These are phyloP conservation scores for Indicator maculatus DNA, from an alignment of 2,113 vertebrate species.

Conservation along the genomic window DNA sequence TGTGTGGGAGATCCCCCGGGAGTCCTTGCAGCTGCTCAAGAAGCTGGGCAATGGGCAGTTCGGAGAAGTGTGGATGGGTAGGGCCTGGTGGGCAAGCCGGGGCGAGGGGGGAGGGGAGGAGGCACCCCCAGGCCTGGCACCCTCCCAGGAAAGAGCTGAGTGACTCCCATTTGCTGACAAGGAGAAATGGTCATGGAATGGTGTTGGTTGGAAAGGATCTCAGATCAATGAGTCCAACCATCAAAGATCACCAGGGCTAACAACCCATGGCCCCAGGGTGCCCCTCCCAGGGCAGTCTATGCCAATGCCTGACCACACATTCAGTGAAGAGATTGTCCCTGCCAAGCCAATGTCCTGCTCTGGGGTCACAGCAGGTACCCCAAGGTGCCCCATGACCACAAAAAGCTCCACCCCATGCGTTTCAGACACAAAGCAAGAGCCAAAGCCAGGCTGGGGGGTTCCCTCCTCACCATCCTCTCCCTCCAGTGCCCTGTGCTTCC, in stretches of 20 bases:
- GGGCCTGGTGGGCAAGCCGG: not conserved
- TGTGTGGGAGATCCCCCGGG: conserved; percentile 92
- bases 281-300: no score
- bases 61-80: conserved; percentile 96
- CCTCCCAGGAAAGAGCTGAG: not conserved
- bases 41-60: conserved; percentile 93
- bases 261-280: no score
- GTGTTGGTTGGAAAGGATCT: not conserved
- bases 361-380: not conserved
- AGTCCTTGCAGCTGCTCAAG: conserved; percentile 91
- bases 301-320: no score
- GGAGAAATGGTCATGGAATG: not conserved
- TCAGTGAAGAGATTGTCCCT: not conserved
- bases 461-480: not conserved
- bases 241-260: no score
- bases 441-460: not conserved
- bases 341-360: not conserved
- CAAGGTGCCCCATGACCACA: not conserved
- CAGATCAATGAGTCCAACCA: not conserved
- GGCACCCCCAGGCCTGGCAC: conserved; percentile 5
- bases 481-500: not conserved
- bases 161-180: fast-evolving
- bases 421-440: not conserved
- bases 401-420: not conserved
- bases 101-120: not conserved